Percentiles rank a stretch among this genome's conserved stretches.
phyloP scores from a whole-genome alignment of 2,797 vertebrate species.

The Gymnoscopelus braueri region DNA sequence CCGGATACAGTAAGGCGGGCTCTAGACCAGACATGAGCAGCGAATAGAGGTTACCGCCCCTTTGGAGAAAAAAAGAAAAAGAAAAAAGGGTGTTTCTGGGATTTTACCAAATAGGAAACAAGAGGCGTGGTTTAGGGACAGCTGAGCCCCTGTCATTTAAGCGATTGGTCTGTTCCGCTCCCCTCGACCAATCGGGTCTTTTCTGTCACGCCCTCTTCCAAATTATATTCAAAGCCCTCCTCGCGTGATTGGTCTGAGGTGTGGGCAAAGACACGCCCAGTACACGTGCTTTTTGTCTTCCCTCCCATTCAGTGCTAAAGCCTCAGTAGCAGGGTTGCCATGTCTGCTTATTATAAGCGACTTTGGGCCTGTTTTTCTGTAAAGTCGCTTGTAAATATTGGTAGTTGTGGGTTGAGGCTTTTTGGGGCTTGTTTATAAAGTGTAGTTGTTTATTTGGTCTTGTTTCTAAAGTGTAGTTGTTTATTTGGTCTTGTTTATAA shows the following conservation, averaged over 20 bases:
- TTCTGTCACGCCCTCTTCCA: not conserved
- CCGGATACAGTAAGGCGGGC: too few species aligned
- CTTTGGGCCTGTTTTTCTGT: too few species aligned
- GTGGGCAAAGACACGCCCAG: constrained; percentile 67
- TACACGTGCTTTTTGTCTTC: constrained; percentile 82
- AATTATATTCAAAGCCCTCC: constrained; percentile 52
- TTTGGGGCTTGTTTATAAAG: too few species aligned
- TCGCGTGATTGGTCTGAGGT: constrained; percentile 62
- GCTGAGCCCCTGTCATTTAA: constrained; percentile 79
- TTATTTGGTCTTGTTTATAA: too few species aligned
- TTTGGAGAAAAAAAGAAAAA: constrained; percentile 52
- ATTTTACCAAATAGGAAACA: constrained; percentile 48
- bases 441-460: too few species aligned
- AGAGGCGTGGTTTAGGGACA: constrained; percentile 67
- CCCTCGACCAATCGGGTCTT: constrained; percentile 54
- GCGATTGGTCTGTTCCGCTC: constrained; percentile 66
- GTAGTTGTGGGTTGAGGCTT: too few species aligned
- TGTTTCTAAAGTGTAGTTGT: too few species aligned
- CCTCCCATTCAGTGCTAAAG: constrained; percentile 54
- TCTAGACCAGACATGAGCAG: too few species aligned
- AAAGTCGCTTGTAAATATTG: too few species aligned
- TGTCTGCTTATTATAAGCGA: too few species aligned
- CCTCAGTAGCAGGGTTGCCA: too few species aligned
- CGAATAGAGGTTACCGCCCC: constrained; percentile 53
- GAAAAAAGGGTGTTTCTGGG: constrained; percentile 81